Base-by-base conservation (phyloP, 2,888 invertebrate genomes). In the Lumbricus terrestris region DNA sequence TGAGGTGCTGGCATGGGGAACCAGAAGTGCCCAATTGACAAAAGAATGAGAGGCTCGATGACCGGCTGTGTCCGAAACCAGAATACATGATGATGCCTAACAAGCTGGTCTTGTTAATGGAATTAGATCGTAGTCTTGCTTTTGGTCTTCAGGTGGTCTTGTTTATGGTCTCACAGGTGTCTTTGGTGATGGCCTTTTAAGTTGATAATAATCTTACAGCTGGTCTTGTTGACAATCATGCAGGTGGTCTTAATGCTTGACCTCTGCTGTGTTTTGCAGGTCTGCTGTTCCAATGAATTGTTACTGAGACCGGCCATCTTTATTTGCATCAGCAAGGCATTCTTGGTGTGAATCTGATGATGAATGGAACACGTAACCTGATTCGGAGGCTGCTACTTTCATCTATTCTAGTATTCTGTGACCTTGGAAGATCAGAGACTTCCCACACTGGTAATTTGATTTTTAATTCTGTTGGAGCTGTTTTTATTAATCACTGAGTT, bases 221-320 rank as follows among this genome's bases (percentile, higher is more conserved):
- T 99, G 93, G 34, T 33, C n/a, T 47, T 37, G 37, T 23, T 89
- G 54, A n/a, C 11, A 34, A 33, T 29, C 34, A n/a, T 40, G 90
- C 69, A 40, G 90, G 90, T 42, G 37, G 89, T 69, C 54, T 69
- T 89, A 34, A 82, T 89, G 18, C 69, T 37, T 89, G 89, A 54
- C 16, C 89, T 69, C 54, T 82, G 34, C 33, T 69, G 35, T 69
- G 29, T 35, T 37, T 34, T 82, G 35, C 29, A 33, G 69, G 29
- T 69, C 69, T n/a, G 29, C 69, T 69, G 69, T 69, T 69, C 69
- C 29, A 69, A 69, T 69, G 69, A 69, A n/a, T n/a, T 29, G 29
- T 69, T n/a, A 69, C 69, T 69, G 69, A 69, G 69, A 69, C 69
- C n/a, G 13, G n/a, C n/a, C n/a, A 8, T 69, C 69, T 69, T 69